Base-by-base conservation (phyloP, 2,888 invertebrate genomes). In the Agonopterix subpropinquella region DNA sequence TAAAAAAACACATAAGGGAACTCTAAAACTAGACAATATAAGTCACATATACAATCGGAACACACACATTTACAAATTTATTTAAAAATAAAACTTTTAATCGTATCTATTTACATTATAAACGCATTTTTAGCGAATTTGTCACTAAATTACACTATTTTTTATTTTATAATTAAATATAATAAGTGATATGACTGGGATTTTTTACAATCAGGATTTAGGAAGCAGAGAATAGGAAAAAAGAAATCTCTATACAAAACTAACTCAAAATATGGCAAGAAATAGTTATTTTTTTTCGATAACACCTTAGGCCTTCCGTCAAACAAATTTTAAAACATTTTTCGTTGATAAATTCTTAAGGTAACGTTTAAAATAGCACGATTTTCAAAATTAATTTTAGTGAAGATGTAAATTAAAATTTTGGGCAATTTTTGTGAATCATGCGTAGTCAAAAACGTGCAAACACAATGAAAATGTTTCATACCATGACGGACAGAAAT, bases 11-110 rank as follows among this genome's bases (percentile, higher is more conserved):
- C 54, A 57, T 45, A 49, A 41, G 28, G 28, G 28, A 49, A 55
- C 48, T 57, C 54, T 59, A 54, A 41, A 62, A 51, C 70, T 73
- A 75, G 61, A 70, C 69, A 74, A 68, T 74, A 67, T 63, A 71
- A 70, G 68, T 76, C 80, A 86, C 83, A 83, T 81, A 77, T 82
- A 86, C 82, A 80, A 68, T 73, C 70, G 65, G 68, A 72, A 70
- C 80, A 81, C 86, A 80, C 85, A 84, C 83, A 85, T 86, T 76
- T 82, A 85, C 82, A 86, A 78, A 79, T 64, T 67, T 59, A 49
- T 66, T 70, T 63, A 63, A 67, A 69, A 72, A 65, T 67, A 70
- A 60, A 66, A 62, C 56, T 65, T 62, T 67, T 65, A 67, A 10
- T 36, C 18, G 28, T 48, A 43, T 44, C 35, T 51, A 52, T 48